Evolutionary conservation across 2,888 invertebrate genomes (phyloP).

Genomic region (Apocheima hispidaria): DNA sequence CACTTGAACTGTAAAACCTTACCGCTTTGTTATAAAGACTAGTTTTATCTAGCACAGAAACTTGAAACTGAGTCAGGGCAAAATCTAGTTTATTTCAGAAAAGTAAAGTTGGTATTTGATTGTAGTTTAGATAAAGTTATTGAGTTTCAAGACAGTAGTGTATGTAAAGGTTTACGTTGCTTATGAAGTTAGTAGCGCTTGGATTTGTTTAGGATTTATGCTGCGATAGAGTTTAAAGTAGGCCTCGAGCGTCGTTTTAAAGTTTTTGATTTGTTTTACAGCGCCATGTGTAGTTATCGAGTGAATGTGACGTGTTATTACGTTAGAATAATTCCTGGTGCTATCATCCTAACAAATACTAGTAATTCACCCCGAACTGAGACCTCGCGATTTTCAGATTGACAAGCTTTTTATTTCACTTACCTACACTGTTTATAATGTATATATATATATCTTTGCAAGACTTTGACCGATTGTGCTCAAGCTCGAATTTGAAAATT

Average conservation of each 20-base stretch:
- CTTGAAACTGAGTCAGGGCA: background rate
- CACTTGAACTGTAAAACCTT: conserved; percentile 11
- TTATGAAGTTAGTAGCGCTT: conserved; percentile 36
- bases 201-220: conserved; percentile 43
- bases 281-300: background rate
- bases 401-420: too few relatives aligned
- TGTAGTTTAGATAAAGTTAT: conserved; percentile 20
- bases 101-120: conserved; percentile 19
- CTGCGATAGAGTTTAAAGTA: conserved; percentile 23
- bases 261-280: conserved; percentile 20
- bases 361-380: too few relatives aligned
- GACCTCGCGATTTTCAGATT: too few relatives aligned
- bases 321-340: background rate
- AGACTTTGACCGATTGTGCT: too few relatives aligned
- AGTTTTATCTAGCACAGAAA: conserved; percentile 6
- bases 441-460: too few relatives aligned
- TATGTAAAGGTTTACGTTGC: conserved; percentile 38
- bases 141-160: conserved; percentile 33
- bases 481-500: too few relatives aligned
- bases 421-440: too few relatives aligned
- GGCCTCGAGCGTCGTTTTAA: conserved; percentile 24
- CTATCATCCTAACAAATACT: too few relatives aligned
- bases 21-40: conserved; percentile 12
- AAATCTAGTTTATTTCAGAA: background rate
- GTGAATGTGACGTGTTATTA: background rate